phyloP scores from a whole-genome alignment of 2,888 invertebrate genomes.

The Hecatera dysodea region DNA sequence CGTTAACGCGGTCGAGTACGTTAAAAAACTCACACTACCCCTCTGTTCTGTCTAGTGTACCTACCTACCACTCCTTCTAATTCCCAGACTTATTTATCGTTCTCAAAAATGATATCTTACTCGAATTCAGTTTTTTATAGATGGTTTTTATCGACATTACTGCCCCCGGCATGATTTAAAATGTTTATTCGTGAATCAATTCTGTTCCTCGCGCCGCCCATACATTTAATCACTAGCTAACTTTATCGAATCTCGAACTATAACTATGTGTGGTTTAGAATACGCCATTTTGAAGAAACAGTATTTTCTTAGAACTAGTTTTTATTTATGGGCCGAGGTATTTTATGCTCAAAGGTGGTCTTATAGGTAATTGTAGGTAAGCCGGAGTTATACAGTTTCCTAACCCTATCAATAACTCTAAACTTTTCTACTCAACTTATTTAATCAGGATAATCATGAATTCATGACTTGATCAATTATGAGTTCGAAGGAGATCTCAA shows the following conservation, averaged over 20 bases:
- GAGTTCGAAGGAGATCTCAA: background rate
- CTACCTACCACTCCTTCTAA: background rate
- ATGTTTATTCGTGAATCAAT: slow-evolving; percentile 58
- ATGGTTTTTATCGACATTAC: slow-evolving; percentile 28
- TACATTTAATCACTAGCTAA: slow-evolving; percentile 36
- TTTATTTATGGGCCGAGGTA: slow-evolving; percentile 9
- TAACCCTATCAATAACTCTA: background rate
- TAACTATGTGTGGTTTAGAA: slow-evolving; percentile 44
- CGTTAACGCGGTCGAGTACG: too few relatives aligned
- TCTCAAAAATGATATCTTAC: slow-evolving; percentile 52
- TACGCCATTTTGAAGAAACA: slow-evolving; percentile 38
- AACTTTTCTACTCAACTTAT: too few relatives aligned
- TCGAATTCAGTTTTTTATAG: slow-evolving; percentile 48
- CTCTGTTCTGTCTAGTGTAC: too few relatives aligned
- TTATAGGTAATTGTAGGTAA: slow-evolving; percentile 1
- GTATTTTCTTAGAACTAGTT: slow-evolving; percentile 17
- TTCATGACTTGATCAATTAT: slow-evolving; percentile 13
- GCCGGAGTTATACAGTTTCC: background rate
- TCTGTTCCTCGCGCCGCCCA: slow-evolving; percentile 49
- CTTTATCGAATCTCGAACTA: slow-evolving; percentile 8
- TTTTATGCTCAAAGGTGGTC: slow-evolving; percentile 40
- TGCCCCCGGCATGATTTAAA: slow-evolving; percentile 41
- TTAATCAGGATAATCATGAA: too few relatives aligned
- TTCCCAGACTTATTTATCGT: slow-evolving; percentile 17
- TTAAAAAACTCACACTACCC: too few relatives aligned